Evolutionary conservation across 2,888 invertebrate species (phyloP), one percentile per base, ranked within the genome.

Genomic region (Plemyria rubiginata): DNA sequence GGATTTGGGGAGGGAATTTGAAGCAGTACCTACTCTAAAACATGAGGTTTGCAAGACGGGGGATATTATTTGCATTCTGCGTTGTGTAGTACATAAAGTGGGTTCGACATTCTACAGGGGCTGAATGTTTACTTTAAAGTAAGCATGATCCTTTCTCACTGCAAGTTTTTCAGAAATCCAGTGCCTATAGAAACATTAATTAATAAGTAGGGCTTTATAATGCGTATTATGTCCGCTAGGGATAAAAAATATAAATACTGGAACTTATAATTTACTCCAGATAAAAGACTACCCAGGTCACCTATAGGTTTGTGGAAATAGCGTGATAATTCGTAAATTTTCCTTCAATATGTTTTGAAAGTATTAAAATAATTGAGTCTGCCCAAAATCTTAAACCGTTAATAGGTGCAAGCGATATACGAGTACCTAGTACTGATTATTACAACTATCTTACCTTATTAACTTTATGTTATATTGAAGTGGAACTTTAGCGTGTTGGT

Each of bases 111-210:
- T 76, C 74, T 74, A 77, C 75, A 78, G 79, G 77, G 77, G 75
- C 74, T 86, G 82, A 87, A 88, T 87, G 88, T 87, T 87, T 8
- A 32, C 32, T 78, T 73, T 74, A 70, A 75, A 76, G 80, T 81
- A 79, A 81, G 78, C 78, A 78, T 70, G 70, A 48, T 29, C 41
- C 50, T 48, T 41, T 54, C 9, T 7, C 48, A 59, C 59, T 41
- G 36, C 2, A 32, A 32, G 32, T 32, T 32, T 32, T 4, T 6
- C 4, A 32, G 32, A 32, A 5, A 32, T 32, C 1, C 32, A 32
- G 8, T 32, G 32, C 8, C 2, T 32, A 32, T 2, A 22, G 3
- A 22, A 22, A 32, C 32, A 32, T 32, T 3, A 32, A 4, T n/a
- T n/a, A 32, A 2, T 32, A 7, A 32, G 5, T n/a, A 32, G 3